phyloP scores from a whole-genome alignment of 1,140 invertebrate genomes.

The Neuroterus valhalla region DNA sequence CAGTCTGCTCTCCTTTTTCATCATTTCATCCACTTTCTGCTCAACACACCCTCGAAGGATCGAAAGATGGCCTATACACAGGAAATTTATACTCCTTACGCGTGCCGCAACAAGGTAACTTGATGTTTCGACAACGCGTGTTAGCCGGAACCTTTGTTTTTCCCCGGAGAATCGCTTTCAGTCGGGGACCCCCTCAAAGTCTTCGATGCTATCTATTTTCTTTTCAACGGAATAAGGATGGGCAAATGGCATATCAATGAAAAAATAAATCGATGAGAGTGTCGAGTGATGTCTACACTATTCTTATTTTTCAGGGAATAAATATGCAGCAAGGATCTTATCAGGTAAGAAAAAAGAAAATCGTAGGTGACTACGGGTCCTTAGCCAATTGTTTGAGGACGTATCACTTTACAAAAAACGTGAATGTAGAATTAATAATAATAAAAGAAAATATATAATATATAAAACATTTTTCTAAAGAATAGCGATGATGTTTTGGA shows the following conservation, averaged over 20 bases:
- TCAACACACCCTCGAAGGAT: slow-evolving; percentile 4
- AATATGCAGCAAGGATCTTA: no score
- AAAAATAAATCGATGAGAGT: not conserved
- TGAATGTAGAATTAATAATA: no score
- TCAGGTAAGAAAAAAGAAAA: no score
- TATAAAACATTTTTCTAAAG: no score
- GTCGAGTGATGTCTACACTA: not conserved
- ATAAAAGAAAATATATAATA: no score
- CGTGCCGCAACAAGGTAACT: slow-evolving; percentile 49
- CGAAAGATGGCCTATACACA: slow-evolving; percentile 6
- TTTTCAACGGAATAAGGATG: slow-evolving; percentile 1
- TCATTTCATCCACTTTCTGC: slow-evolving; percentile 10
- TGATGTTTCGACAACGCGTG: slow-evolving; percentile 28
- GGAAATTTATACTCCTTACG: slow-evolving; percentile 66
- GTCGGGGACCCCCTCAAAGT: slow-evolving; percentile 14
- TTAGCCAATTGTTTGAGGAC: no score
- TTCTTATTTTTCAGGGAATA: no score
- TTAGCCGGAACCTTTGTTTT: slow-evolving; percentile 25
- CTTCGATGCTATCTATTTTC: slow-evolving; percentile 5
- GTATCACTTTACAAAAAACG: no score
- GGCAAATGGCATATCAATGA: slow-evolving; percentile 10
- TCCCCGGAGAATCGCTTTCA: slow-evolving; percentile 12
- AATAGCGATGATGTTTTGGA: no score
- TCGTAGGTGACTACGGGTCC: no score
- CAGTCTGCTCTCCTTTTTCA: slow-evolving; percentile 34